phyloP scores from a whole-genome alignment of 2,113 vertebrate species.

The Dasyurus viverrinus region DNA sequence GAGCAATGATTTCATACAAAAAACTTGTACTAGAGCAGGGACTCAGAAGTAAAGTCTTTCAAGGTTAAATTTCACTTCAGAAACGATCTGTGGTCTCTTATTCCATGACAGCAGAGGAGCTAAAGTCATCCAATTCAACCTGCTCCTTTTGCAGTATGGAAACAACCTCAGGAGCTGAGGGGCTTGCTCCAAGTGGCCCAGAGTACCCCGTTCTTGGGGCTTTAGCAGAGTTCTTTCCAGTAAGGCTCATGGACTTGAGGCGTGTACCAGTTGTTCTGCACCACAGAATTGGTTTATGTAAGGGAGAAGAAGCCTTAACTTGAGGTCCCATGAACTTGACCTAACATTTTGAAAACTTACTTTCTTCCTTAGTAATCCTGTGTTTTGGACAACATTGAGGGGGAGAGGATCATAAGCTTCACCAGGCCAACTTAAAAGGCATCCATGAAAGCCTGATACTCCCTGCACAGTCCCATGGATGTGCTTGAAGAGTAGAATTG shows the following conservation, averaged over 20 bases:
- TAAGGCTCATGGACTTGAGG: neutral
- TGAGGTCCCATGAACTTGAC: neutral
- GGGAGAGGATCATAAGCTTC: neutral
- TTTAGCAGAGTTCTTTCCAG: neutral
- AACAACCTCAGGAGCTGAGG: neutral
- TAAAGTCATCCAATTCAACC: neutral
- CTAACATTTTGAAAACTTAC: neutral
- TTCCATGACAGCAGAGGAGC: neutral
- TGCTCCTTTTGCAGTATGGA: neutral
- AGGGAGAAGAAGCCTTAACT: too few species aligned
- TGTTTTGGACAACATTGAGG: neutral
- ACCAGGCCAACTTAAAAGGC: neutral
- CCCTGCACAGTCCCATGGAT: neutral
- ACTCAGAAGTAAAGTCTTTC: neutral
- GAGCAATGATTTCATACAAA: neutral
- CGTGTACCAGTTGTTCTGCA: neutral
- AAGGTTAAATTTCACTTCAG: neutral
- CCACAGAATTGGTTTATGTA: neutral
- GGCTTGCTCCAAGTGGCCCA: neutral
- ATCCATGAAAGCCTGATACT: neutral
- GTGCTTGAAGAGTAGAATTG: neutral
- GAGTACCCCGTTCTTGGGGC: neutral
- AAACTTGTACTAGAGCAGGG: neutral
- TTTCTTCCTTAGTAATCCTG: neutral
- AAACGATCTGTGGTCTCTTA: neutral